phyloP scores from a whole-genome alignment of 2,888 invertebrate species.

The Amiota mariae region DNA sequence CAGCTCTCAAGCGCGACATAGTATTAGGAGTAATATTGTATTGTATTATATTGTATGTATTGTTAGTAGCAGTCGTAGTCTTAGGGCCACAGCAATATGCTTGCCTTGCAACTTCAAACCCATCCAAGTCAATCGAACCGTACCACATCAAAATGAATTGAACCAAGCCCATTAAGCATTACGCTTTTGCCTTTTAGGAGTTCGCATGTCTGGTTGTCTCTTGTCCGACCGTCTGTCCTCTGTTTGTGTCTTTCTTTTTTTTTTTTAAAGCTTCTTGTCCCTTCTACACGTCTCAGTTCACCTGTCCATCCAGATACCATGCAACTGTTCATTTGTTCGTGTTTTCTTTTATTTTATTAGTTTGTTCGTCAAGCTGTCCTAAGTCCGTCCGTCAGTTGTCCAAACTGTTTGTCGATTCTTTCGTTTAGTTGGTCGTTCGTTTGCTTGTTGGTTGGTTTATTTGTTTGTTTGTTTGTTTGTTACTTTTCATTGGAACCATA shows the following conservation, averaged over 20 bases:
- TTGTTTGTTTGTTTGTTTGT: constrained; percentile 39
- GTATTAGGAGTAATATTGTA: neutral
- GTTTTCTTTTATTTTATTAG: too few species aligned
- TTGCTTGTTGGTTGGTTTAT: constrained; percentile 43
- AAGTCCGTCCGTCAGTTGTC: constrained; percentile 43
- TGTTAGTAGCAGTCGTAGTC: too few species aligned
- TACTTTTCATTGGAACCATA: constrained; percentile 8
- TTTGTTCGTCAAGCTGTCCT: constrained; percentile 37
- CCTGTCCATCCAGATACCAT: too few species aligned
- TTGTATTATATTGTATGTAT: too few species aligned
- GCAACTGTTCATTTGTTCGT: constrained; percentile 22
- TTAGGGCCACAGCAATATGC: neutral
- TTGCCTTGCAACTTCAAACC: neutral
- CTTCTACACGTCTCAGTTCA: too few species aligned
- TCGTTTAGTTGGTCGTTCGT: constrained; percentile 54
- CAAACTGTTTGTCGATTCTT: constrained; percentile 57
- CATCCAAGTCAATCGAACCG: neutral
- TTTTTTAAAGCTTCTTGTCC: too few species aligned
- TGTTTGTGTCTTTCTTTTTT: constrained; percentile 30
- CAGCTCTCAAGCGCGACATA: constrained; percentile 44
- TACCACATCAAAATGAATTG: constrained; percentile 6
- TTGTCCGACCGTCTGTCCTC: constrained; percentile 24
- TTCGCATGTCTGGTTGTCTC: constrained; percentile 42
- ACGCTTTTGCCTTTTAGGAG: constrained; percentile 63
- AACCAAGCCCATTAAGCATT: constrained; percentile 56